These are phyloP conservation scores for Pectinophora gossypiella DNA, from an alignment of 1,140 invertebrate species.

Conservation along the genomic window DNA sequence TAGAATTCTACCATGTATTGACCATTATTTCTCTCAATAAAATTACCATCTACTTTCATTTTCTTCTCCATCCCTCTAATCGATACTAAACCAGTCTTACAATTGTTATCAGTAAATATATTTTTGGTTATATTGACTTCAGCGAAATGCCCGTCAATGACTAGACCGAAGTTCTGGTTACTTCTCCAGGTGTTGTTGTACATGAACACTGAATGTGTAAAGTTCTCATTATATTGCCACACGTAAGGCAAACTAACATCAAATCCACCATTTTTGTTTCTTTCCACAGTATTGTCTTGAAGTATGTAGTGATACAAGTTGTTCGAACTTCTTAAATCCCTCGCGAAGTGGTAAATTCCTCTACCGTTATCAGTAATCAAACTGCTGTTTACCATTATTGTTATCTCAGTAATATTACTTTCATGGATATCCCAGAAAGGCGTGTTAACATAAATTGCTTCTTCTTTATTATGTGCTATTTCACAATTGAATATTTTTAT, in stretches of 20 bases:
- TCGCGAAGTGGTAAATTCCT: conserved; percentile 90
- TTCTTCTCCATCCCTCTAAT: conserved; percentile 98
- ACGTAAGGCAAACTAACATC: conserved; percentile 92
- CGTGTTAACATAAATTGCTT: conserved; percentile 88
- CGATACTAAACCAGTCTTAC: conserved; percentile 87
- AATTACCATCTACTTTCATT: conserved; percentile 86
- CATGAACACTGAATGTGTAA: conserved; percentile 91
- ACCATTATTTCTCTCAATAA: conserved; percentile 89
- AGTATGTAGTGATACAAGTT: conserved; percentile 96
- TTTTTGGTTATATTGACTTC: conserved; percentile 89
- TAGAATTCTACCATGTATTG: conserved; percentile 92
- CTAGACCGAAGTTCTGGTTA: conserved; percentile 90
- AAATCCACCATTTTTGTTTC: conserved; percentile 90
- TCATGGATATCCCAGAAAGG: conserved; percentile 89
- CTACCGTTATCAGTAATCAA: conserved; percentile 89
- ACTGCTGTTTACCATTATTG: conserved; percentile 89
- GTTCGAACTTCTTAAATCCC: conserved; percentile 93
- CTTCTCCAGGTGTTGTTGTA: conserved; percentile 90
- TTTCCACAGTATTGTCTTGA: conserved; percentile 90
- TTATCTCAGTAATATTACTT: conserved; percentile 90
- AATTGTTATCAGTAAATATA: conserved; percentile 90
- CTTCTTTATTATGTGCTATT: conserved; percentile 85
- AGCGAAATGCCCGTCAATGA: conserved; percentile 94
- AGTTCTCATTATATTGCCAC: conserved; percentile 96
- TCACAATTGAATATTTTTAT: conserved; percentile 87